Base-by-base conservation (phyloP, 2,113 vertebrate species). In the Thermophis baileyi region DNA sequence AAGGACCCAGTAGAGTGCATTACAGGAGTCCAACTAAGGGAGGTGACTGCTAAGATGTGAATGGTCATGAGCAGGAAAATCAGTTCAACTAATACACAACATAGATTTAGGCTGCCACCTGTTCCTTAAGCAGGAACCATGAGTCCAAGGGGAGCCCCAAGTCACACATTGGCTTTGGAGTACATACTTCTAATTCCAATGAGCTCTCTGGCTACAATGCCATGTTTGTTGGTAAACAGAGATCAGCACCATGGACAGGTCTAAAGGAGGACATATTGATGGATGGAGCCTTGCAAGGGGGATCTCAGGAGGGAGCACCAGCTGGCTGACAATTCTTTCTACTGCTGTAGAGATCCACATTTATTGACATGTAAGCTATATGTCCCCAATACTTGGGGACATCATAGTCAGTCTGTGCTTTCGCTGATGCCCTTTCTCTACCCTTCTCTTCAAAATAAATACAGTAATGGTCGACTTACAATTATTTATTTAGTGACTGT, bases 161-260 rank as follows among this genome's bases (percentile, higher is more conserved):
- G 63, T 35, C n/a, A 18, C n/a, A 74, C 2, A 35, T n/a, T 74
- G 14, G n/a, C 14, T 74, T 44, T 87, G 25, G 4, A 87, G 24
- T 87, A 9, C 25, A 16, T 50, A 27, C 12, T 49, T 46, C 46
- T 87, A 27, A 47, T 47, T 46, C 46, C 46, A 87, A 18, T 2
- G n/a, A 74, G 5, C n/a, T 74, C 35, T 74, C n/a, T 74, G 63
- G 5, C 63, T 74, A 35, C 63, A 35, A 74, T 74, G 16, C n/a
- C 63, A 35, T 74, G 63, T 16, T 74, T 74, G 14, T 74, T 74
- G 4, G 49, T 24, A 27, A 44, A 4, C 10, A 35, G 50, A 16
- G 57, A 74, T 92, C 91, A 89, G 91, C 24, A 92, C 91, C 91
- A 89, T 46, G 91, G 91, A 89, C 25, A 92, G 87, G 9, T 44